A percentile compares a stretch with the other conserved stretches of the same genome.
Conservation (phyloP, 64 coral and sea anemone genomes). For the Stichodactyla helianthus region DNA sequence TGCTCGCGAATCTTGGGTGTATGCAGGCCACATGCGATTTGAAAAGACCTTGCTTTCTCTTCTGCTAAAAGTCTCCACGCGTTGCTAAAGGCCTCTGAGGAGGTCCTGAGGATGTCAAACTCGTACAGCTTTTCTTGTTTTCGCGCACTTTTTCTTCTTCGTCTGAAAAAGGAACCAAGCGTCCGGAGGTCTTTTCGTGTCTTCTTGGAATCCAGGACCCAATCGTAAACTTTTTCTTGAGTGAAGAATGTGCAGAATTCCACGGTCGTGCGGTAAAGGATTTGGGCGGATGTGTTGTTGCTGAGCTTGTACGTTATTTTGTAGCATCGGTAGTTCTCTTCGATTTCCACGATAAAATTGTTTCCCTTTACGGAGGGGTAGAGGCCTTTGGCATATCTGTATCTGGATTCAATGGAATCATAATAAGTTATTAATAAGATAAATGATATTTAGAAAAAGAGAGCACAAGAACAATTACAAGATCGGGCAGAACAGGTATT, state of each 20-base stretch:
- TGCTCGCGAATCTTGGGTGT: background rate
- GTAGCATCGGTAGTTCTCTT: conserved; percentile 11
- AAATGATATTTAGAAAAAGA: no score
- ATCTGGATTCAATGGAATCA: background rate
- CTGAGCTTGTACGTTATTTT: conserved; percentile 13
- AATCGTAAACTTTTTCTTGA: conserved; percentile 8
- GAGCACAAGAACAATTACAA: no score
- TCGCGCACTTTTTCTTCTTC: background rate
- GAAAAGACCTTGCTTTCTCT: background rate
- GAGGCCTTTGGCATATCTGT: background rate
- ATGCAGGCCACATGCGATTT: background rate
- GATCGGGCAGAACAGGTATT: no score
- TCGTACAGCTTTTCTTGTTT: background rate
- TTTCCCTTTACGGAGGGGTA: conserved; percentile 2
- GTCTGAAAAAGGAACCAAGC: background rate
- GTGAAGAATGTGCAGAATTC: conserved; percentile 12
- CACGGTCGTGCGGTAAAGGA: background rate
- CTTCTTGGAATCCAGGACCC: background rate
- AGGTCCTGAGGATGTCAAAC: conserved; percentile 1
- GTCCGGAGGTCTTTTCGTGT: background rate
- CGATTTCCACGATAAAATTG: background rate
- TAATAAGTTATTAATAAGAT: no score
- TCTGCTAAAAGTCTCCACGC: conserved; percentile 14
- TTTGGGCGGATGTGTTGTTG: background rate
- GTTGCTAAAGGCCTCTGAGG: background rate